Conservation (phyloP, 2,113 vertebrate species). For the Apistogramma diplotaenia region DNA sequence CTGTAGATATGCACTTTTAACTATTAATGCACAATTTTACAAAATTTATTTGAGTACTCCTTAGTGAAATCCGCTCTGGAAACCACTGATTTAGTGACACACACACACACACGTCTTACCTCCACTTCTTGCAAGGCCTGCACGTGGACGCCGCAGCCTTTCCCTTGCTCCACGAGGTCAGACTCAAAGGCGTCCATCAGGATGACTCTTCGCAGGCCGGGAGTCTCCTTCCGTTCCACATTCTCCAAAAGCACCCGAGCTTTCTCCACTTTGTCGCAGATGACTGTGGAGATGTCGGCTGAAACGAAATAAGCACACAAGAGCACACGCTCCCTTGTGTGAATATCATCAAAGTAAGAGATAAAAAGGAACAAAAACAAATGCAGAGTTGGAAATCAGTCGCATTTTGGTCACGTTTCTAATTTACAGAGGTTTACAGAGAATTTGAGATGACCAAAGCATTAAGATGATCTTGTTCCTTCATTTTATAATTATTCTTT, state of each 20-base stretch:
- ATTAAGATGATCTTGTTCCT: neutral
- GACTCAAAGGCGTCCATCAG: constrained; percentile 89
- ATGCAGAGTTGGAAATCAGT: neutral
- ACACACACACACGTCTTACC: constrained; percentile 76
- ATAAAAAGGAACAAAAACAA: constrained; percentile 7
- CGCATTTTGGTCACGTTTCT: neutral
- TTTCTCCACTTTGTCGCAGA: constrained; percentile 93
- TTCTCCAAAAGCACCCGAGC: constrained; percentile 87
- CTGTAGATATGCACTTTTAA: no score
- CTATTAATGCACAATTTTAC: neutral
- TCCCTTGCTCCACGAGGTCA: constrained; percentile 78
- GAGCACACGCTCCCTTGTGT: constrained; percentile 45
- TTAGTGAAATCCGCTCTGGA: no score
- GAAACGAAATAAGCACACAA: constrained; percentile 41
- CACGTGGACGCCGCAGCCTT: constrained; percentile 82
- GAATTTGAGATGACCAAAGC: neutral
- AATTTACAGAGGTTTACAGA: neutral
- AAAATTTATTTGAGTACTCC: neutral
- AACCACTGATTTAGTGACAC: no score
- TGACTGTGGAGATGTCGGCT: constrained; percentile 95
- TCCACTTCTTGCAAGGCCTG: constrained; percentile 88
- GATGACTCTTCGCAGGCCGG: constrained; percentile 84
- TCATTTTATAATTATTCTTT: neutral
- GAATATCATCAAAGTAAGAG: constrained; percentile 32
- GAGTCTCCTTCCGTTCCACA: constrained; percentile 84